Conservation (phyloP, 2,113 vertebrate species). For the Phodopus roborovskii region DNA sequence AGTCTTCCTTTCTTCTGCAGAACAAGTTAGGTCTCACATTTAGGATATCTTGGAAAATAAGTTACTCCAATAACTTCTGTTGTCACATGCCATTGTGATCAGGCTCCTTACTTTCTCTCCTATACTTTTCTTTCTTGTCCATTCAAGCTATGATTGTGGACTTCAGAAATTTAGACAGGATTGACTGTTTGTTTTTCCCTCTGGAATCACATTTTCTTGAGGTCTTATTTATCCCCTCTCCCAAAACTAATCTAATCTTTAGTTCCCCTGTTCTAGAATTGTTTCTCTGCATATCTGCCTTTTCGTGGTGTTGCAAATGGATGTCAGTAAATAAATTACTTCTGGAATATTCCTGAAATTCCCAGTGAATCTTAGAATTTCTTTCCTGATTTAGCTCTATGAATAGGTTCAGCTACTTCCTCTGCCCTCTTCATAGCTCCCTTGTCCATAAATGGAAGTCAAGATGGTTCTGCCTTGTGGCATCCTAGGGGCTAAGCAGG, state of each 20-base stretch:
- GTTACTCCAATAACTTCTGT: not conserved
- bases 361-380: not conserved
- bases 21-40: not conserved
- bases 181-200: not conserved
- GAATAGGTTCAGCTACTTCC: not conserved
- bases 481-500: not conserved
- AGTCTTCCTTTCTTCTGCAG: not conserved
- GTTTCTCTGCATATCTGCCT: not conserved
- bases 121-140: not conserved
- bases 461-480: not conserved
- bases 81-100: not conserved
- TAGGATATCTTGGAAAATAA: not conserved
- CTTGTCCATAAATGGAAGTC: not conserved
- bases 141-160: not conserved
- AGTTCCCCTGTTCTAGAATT: not conserved
- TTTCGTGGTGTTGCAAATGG: not conserved
- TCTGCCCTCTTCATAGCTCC: not conserved
- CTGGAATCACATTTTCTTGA: not conserved
- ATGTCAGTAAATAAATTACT: not conserved
- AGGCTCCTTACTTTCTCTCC: not conserved
- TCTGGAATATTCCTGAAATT: slow-evolving; percentile 30
- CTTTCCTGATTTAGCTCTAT: not conserved
- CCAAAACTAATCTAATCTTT: not conserved
- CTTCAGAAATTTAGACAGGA: not conserved
- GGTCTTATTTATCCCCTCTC: not conserved